Evolutionary conservation across 1,140 invertebrate species (phyloP).

Genomic region (Drosophila ercepeae): DNA sequence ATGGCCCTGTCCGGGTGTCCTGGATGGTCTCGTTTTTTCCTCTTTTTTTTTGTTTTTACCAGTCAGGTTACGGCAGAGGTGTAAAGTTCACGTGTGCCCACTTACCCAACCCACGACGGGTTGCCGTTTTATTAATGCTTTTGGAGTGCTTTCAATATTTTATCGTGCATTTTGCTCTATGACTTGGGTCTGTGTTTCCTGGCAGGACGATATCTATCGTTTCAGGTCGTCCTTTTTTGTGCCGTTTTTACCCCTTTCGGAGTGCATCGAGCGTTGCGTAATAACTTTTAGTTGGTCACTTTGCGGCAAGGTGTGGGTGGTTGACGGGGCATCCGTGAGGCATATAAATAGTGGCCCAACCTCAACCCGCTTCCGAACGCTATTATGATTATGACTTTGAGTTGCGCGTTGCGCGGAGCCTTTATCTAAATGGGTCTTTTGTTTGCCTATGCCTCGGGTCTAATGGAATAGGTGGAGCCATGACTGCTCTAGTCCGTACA

Average conservation of each 20-base stretch:
- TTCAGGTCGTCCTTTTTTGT: conserved; percentile 18
- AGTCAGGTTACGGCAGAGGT: conserved; percentile 53
- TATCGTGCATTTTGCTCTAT: conserved; percentile 70
- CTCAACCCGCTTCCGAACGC: conserved; percentile 18
- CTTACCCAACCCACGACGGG: conserved; percentile 55
- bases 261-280: conserved; percentile 74
- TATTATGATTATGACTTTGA: conserved; percentile 77
- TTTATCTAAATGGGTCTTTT: conserved; percentile 82
- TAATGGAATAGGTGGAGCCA: neutral
- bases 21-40: neutral
- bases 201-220: conserved; percentile 58
- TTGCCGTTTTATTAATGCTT: conserved; percentile 74
- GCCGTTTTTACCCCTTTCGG: conserved; percentile 44
- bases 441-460: conserved; percentile 42
- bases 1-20: conserved; percentile 6
- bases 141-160: conserved; percentile 81
- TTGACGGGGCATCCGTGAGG: conserved; percentile 3
- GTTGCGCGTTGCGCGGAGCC: conserved; percentile 46
- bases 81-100: conserved; percentile 81
- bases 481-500: conserved; percentile 2
- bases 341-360: conserved; percentile 61
- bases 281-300: conserved; percentile 74
- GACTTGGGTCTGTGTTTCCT: conserved; percentile 31
- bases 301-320: conserved; percentile 6
- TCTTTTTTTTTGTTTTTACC: neutral